A percentile compares a stretch with the other conserved stretches of the same genome.
Evolutionary conservation across 2,113 vertebrate genomes (phyloP).

Genomic region (Pteropus alecto): DNA sequence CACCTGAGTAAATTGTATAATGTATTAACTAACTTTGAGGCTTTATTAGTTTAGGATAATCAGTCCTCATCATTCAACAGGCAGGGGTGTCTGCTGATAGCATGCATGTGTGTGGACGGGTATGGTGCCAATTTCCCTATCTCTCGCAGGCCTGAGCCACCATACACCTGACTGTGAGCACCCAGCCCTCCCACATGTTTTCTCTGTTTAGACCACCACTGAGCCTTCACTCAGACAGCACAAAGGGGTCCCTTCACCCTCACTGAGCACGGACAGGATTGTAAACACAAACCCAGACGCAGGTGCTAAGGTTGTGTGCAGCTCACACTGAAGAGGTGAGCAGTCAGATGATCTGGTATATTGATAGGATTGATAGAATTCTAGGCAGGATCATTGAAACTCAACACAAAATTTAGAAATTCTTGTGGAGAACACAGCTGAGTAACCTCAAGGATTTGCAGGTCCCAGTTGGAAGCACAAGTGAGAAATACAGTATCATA

Average conservation of each 20-base stretch:
- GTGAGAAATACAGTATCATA: not conserved
- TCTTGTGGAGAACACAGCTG: not conserved
- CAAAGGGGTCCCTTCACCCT: not conserved
- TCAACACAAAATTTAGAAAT: too few species aligned
- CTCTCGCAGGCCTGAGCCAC: not conserved
- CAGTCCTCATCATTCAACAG: not conserved
- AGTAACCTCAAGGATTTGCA: not conserved
- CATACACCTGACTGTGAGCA: not conserved
- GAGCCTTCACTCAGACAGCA: not conserved
- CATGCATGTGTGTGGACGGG: accelerated
- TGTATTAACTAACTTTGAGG: accelerated
- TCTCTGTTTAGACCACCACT: not conserved
- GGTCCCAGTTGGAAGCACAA: not conserved
- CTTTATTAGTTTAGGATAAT: not conserved
- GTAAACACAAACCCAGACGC: not conserved
- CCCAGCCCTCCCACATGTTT: not conserved
- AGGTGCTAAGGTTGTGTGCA: accelerated
- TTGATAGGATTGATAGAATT: too few species aligned
- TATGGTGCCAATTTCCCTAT: accelerated
- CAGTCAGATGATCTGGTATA: accelerated
- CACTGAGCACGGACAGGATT: not conserved
- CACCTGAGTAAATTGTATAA: accelerated
- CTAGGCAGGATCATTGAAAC: accelerated
- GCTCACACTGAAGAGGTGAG: not conserved
- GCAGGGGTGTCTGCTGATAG: not conserved